Conservation (phyloP, 2,797 vertebrate genomes). For the Myiotriccus ornatus region DNA sequence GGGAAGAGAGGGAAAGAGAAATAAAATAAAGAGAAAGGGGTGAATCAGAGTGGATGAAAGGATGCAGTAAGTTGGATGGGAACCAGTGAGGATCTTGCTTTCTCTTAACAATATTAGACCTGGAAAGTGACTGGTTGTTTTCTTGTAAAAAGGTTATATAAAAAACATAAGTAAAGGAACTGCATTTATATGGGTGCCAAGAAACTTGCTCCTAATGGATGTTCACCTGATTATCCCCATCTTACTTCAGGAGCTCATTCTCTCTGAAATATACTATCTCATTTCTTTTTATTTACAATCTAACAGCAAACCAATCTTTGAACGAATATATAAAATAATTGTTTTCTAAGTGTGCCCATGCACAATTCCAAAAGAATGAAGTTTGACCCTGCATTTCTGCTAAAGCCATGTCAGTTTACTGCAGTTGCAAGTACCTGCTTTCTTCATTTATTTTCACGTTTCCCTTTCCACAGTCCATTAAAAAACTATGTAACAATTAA, state of each 20-base stretch:
- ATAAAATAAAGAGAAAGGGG: not conserved
- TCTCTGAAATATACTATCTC: not conserved
- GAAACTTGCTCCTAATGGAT: not conserved
- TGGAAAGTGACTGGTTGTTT: not conserved
- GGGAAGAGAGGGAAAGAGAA: not conserved
- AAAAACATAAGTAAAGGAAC: not conserved
- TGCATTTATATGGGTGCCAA: fast-evolving
- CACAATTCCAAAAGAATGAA: not conserved
- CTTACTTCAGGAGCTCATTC: not conserved
- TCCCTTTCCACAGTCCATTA: not conserved
- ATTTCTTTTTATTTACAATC: not conserved
- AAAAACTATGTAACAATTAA: not conserved
- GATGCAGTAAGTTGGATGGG: not conserved
- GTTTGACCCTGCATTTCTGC: not conserved
- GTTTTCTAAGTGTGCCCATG: not conserved
- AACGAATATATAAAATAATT: not conserved
- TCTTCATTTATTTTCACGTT: not conserved
- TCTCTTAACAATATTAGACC: not conserved
- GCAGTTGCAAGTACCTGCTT: not conserved
- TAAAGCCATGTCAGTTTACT: not conserved
- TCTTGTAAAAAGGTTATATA: not conserved
- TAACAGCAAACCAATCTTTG: not conserved
- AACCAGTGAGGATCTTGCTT: not conserved
- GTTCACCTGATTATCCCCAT: not conserved
- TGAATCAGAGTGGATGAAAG: not conserved